Conservation (phyloP, 1,140 invertebrate species). For the Hetaerina americana region DNA sequence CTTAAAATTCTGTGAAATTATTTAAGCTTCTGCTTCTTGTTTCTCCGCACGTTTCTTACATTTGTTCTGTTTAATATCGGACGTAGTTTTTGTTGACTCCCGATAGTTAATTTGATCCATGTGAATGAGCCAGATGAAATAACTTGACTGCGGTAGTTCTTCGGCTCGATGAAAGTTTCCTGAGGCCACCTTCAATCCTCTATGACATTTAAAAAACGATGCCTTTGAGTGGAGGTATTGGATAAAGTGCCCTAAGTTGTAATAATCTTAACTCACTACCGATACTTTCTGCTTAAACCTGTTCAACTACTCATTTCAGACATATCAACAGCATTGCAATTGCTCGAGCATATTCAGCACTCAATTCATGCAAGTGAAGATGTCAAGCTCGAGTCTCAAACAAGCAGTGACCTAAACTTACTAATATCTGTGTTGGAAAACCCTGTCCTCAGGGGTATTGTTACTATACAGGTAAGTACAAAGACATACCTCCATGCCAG, state of each 20-base stretch:
- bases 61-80: no score
- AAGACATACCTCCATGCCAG: no score
- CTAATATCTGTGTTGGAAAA: conserved; percentile 79
- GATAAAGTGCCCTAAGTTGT: background rate
- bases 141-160: background rate
- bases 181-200: background rate
- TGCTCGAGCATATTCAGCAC: conserved; percentile 64
- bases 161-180: background rate
- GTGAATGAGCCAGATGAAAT: background rate
- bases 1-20: no score
- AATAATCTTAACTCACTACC: background rate
- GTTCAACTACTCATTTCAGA: conserved; percentile 22
- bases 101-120: no score
- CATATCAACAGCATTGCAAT: conserved; percentile 60
- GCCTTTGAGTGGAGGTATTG: background rate
- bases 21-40: no score
- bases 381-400: conserved; percentile 53
- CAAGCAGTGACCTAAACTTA: conserved; percentile 71
- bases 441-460: conserved; percentile 81
- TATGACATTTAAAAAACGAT: background rate
- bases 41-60: no score
- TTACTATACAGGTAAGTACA: conserved; percentile 63
- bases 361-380: conserved; percentile 59
- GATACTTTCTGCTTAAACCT: no score
- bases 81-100: no score